phyloP scores from a whole-genome alignment of 2,113 vertebrate genomes.

The Saccopteryx leptura region DNA sequence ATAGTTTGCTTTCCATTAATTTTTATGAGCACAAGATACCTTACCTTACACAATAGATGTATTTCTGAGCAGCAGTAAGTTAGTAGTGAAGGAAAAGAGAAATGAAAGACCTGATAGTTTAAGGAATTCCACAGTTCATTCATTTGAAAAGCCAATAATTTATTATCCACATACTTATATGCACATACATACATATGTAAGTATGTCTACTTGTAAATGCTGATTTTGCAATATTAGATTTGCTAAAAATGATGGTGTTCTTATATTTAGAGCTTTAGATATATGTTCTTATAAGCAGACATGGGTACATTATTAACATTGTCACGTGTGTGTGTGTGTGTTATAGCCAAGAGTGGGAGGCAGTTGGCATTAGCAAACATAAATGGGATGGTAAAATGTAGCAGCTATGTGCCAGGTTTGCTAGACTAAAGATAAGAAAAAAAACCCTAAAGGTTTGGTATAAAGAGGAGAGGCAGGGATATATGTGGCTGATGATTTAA shows the following conservation, averaged over 20 bases:
- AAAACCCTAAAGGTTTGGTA: neutral
- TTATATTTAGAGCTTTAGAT: slow-evolving; percentile 26
- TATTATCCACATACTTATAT: neutral
- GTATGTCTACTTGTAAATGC: neutral
- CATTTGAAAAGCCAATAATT: slow-evolving; percentile 49
- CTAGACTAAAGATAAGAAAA: neutral
- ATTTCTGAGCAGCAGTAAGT: neutral
- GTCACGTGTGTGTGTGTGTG: neutral
- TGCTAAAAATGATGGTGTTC: slow-evolving; percentile 29
- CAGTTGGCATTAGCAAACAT: neutral
- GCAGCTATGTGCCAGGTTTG: slow-evolving; percentile 30
- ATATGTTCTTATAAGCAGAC: neutral
- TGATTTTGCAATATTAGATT: slow-evolving; percentile 15
- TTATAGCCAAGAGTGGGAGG: neutral
- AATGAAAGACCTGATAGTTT: slow-evolving; percentile 18
- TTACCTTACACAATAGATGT: neutral
- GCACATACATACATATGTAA: neutral
- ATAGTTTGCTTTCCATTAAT: slow-evolving; percentile 38
- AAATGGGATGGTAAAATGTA: slow-evolving; percentile 38
- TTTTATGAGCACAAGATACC: neutral
- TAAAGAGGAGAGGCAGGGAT: neutral
- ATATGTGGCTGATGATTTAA: neutral
- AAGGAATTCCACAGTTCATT: slow-evolving; percentile 4
- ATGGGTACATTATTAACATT: neutral
- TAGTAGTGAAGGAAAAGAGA: slow-evolving; percentile 2